Evolutionary conservation across 2,797 vertebrate genomes (phyloP).

Genomic region (Champsocephalus gunnari): DNA sequence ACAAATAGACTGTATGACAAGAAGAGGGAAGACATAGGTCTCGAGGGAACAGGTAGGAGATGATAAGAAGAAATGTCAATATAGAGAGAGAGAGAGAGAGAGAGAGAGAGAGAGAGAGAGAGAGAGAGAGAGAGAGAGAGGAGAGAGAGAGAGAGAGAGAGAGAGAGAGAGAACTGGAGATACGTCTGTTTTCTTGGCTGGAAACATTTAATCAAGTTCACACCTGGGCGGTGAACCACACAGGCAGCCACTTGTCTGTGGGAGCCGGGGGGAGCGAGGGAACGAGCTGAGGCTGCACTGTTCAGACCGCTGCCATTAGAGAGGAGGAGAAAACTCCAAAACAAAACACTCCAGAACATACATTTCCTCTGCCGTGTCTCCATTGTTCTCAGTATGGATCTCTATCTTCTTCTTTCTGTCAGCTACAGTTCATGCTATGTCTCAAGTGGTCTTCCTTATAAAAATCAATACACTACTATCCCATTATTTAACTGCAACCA

Average conservation of each 20-base stretch:
- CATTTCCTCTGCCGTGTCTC: constrained; percentile 6
- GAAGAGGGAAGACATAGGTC: constrained; percentile 20
- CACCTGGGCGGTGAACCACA: constrained; percentile 71
- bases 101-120: constrained; percentile 42
- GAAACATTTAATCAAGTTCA: constrained; percentile 78
- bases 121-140: constrained; percentile 47
- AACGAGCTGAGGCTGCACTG: constrained; percentile 58
- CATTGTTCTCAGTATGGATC: constrained; percentile 31
- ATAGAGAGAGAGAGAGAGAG: neutral
- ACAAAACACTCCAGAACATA: constrained; percentile 11
- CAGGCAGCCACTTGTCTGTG: constrained; percentile 54
- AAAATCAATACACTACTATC: neutral
- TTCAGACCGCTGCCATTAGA: constrained; percentile 53
- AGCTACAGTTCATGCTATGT: neutral
- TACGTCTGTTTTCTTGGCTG: constrained; percentile 68
- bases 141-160: too few relatives aligned
- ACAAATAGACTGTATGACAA: constrained; percentile 19
- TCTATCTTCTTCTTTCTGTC: constrained; percentile 16
- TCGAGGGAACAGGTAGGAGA: constrained; percentile 16
- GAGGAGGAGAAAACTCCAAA: neutral
- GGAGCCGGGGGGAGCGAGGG: constrained; percentile 51
- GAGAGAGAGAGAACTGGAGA: constrained; percentile 35
- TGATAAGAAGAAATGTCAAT: too few relatives aligned
- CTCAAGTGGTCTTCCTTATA: neutral
- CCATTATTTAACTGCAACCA: neutral